Base-by-base conservation (phyloP, 2,888 invertebrate species). In the Eulithis prunata region DNA sequence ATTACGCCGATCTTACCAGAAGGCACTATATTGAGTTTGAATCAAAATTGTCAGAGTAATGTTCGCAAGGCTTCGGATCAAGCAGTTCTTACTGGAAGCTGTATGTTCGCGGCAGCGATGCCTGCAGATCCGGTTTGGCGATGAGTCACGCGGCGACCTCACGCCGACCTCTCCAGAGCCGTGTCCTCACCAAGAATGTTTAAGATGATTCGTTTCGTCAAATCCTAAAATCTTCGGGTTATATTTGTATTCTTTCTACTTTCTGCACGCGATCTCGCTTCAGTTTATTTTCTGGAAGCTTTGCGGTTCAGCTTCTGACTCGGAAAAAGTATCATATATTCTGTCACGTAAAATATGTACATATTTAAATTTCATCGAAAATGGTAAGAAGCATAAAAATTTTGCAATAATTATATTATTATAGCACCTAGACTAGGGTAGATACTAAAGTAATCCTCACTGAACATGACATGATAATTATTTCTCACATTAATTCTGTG, bases 111-210 rank as follows among this genome's bases (percentile, higher is more conserved):
- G 73, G 64, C 56, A 59, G 59, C 41, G 41, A 55, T 13, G 61
- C 55, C 49, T 45, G 80, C 75, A 78, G 76, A 89, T 88, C 91
- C 90, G 91, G 91, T 91, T 91, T 76, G 75, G 76, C 73, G 79
- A 79, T 91, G 90, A 89, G 75, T 91, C 90, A 89, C 64, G 63
- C 69, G 68, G 54, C 86, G 88, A 90, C 89, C 90, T 89, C 84
- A 76, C 76, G 45, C 10, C 86, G 89, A 90, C 90, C 89, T 88
- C 84, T 74, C 71, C 72, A 62, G 71, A 71, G 78, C 79, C 77
- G 76, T 72, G 78, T 81, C 77, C 78, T 81, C 79, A 51, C 10
- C 57, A 58, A 64, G 57, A 64, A 68, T 57, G 57, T 54, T 61
- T 55, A 57, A 61, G 60, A 66, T 54, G 14, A 57, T 38, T 57